Evolutionary conservation across 2,888 invertebrate genomes (phyloP).

Genomic region (Microctonus hyperodae): DNA sequence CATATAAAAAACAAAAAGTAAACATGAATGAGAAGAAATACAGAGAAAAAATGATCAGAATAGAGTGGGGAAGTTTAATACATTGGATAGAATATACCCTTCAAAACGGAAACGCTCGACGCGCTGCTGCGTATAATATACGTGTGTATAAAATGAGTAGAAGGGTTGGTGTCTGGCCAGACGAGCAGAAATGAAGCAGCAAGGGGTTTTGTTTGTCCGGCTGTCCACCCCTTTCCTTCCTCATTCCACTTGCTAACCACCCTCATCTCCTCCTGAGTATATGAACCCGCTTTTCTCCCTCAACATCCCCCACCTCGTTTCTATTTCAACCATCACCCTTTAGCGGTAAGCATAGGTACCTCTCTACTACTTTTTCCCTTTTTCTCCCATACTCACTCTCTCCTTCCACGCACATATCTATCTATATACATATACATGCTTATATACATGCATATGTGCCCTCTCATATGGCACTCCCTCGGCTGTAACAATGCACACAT

Average conservation of each 20-base stretch:
- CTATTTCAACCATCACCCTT: slow-evolving; percentile 40
- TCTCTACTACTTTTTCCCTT: slow-evolving; percentile 30
- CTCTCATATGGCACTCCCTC: slow-evolving; percentile 33
- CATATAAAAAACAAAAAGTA: slow-evolving; percentile 26
- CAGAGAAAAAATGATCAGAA: slow-evolving; percentile 32
- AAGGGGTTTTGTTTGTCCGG: slow-evolving; percentile 63
- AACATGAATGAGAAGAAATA: slow-evolving; percentile 24
- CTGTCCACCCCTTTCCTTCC: slow-evolving; percentile 60
- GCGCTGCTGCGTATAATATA: slow-evolving; percentile 35
- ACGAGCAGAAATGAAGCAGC: slow-evolving; percentile 62
- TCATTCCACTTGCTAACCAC: slow-evolving; percentile 41
- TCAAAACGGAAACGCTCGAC: slow-evolving; percentile 44
- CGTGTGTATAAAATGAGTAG: slow-evolving; percentile 47
- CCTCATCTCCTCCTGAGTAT: slow-evolving; percentile 37
- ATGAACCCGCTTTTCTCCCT: slow-evolving; percentile 36
- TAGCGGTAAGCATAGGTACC: slow-evolving; percentile 12
- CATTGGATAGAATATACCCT: slow-evolving; percentile 37
- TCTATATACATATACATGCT: slow-evolving; percentile 1
- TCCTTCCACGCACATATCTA: slow-evolving; percentile 38
- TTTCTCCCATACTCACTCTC: slow-evolving; percentile 35
- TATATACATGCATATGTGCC: slow-evolving; percentile 25
- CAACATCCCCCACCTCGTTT: slow-evolving; percentile 31
- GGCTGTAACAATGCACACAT: slow-evolving; percentile 34
- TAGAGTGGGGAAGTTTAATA: background rate
- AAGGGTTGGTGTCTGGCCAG: slow-evolving; percentile 61